phyloP scores from a whole-genome alignment of 2,797 vertebrate genomes.

The Anisognathus igniventris region DNA sequence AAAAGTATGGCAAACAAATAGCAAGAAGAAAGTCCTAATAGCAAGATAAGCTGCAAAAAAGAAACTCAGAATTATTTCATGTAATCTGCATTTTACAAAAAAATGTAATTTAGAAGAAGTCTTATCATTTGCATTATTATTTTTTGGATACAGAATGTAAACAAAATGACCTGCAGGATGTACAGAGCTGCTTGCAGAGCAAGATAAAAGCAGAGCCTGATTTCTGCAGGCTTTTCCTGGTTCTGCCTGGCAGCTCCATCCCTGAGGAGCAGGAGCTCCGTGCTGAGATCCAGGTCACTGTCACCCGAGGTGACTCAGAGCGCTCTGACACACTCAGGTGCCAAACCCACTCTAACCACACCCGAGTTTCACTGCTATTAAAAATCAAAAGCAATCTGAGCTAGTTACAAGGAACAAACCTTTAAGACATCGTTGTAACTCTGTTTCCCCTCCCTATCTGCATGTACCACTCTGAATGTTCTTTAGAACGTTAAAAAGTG shows the following conservation, averaged over 20 bases:
- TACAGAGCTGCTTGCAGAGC: neutral
- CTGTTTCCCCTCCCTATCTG: neutral
- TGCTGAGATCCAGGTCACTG: neutral
- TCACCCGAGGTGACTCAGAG: neutral
- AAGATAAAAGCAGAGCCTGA: neutral
- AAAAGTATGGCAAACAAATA: neutral
- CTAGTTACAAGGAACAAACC: neutral
- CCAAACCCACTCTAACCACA: neutral
- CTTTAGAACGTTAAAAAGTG: neutral
- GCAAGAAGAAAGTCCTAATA: neutral
- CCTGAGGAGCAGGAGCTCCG: neutral
- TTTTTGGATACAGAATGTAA: neutral
- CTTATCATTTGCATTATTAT: neutral
- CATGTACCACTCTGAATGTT: neutral
- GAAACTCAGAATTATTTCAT: fast-evolving
- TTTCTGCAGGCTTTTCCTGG: neutral
- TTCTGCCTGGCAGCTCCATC: neutral
- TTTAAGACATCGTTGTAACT: neutral
- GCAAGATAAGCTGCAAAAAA: neutral
- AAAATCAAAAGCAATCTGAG: neutral
- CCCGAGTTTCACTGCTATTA: neutral
- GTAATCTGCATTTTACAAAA: neutral
- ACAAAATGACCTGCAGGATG: neutral
- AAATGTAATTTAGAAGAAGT: neutral
- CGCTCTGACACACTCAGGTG: neutral